phyloP scores from a whole-genome alignment of 2,888 invertebrate genomes.

The Rutpela maculata region DNA sequence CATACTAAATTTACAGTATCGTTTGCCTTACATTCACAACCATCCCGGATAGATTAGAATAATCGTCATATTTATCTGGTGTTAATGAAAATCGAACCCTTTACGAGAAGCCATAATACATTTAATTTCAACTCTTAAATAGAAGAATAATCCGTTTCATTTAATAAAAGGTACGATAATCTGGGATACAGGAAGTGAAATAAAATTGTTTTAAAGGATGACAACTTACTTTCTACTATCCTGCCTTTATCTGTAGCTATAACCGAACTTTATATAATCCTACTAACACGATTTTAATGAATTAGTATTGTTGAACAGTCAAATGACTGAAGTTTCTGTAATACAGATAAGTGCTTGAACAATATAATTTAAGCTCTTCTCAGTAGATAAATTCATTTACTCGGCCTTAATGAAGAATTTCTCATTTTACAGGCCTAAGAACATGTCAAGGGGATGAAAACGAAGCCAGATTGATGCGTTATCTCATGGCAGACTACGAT shows the following conservation, averaged over 20 bases:
- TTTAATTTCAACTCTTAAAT: no score
- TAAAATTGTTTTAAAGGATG: background rate
- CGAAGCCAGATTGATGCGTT: conserved; percentile 83
- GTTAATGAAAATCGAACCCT: no score
- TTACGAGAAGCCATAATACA: no score
- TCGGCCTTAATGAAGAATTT: conserved; percentile 27
- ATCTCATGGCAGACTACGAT: conserved; percentile 86
- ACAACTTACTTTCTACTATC: background rate
- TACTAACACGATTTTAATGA: background rate
- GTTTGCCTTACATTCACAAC: no score
- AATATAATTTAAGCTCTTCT: background rate
- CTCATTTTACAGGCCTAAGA: conserved; percentile 49
- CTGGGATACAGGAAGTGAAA: background rate
- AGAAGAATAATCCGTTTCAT: background rate
- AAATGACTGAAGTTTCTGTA: background rate
- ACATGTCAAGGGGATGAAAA: conserved; percentile 77
- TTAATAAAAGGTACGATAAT: background rate
- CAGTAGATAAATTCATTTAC: conserved; percentile 25
- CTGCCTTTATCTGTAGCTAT: background rate
- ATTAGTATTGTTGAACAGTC: background rate
- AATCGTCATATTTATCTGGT: no score
- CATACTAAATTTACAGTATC: no score
- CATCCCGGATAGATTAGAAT: no score
- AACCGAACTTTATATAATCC: background rate
- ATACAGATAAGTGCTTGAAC: background rate